Base-by-base conservation (phyloP, 2,888 invertebrate species). In the Trachelus iudaicus region DNA sequence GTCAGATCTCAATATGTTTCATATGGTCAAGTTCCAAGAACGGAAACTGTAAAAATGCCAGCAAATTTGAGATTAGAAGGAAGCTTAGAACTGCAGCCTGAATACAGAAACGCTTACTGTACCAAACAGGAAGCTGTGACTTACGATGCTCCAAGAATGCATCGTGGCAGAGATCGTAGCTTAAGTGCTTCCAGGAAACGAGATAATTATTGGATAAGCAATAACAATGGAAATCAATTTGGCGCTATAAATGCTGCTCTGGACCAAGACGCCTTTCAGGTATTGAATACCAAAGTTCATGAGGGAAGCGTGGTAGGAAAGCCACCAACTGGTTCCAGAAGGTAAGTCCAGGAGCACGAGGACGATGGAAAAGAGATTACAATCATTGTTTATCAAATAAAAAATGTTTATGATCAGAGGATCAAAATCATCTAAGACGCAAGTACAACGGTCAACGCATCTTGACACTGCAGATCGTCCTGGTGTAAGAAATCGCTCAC, bases 81-180 rank as follows among this genome's bases (percentile, higher is more conserved):
- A n/a, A 85, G 85, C 69, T 85, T 89, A 33, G 89, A 92, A 34
- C 85, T 91, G 69, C 88, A 90, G 68, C 93, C 93, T 0, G 93
- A 93, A 85, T 93, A 93, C 80, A 90, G 92, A 75, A 92, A 91
- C 81, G 92, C 93, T 31, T 90, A 90, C 69, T 88, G 90, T 76
- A 77, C 81, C 1, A 84, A 81, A 78, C 84, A 83, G n/a, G 81
- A 82, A 6, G 40, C 75, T 15, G 30, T 71, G 31, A 33, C 78
- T 56, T 37, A 35, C 15, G 78, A 69, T 4, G 87, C 89, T 35
- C 82, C 83, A 1, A 83, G 84, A 76, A 85, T 82, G 78, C 85
- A 85, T 80, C 83, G 85, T 15, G 80, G 81, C 71, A 82, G 88
- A 6, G 88, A 90, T 71, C 87, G 88, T 76, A 89, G 88, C 76